Percentiles rank a stretch among this genome's conserved stretches.
These are phyloP conservation scores for Danaus chrysippus DNA, from an alignment of 2,888 invertebrate genomes.

Conservation along the genomic window DNA sequence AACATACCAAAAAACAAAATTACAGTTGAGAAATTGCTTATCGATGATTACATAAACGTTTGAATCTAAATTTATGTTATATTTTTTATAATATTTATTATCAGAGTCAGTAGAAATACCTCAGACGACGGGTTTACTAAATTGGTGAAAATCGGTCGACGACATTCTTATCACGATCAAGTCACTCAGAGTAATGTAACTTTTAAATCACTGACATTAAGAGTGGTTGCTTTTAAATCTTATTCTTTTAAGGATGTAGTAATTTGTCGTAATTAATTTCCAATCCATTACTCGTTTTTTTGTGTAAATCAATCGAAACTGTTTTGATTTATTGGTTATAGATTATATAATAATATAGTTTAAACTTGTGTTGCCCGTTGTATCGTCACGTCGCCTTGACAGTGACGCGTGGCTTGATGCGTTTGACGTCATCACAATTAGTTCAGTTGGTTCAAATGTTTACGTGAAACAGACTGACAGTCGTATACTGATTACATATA, in stretches of 20 bases:
- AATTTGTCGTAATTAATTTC: constrained; percentile 16
- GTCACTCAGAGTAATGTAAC: background rate
- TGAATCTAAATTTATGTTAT: background rate
- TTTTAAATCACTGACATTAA: background rate
- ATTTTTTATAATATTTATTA: background rate
- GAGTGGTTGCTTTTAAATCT: background rate
- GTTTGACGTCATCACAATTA: background rate
- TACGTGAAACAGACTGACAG: constrained; percentile 3
- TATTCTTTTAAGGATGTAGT: constrained; percentile 6
- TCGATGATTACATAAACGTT: background rate
- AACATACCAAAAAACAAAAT: background rate
- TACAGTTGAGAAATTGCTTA: background rate
- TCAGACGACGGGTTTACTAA: background rate
- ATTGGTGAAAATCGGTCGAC: constrained; percentile 2
- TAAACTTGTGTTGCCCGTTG: background rate
- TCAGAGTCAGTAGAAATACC: background rate
- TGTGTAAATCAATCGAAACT: background rate
- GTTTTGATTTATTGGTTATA: background rate
- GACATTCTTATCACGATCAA: background rate
- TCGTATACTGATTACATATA: background rate
- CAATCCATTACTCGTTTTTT: constrained; percentile 7
- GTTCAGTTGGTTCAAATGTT: background rate
- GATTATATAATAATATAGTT: background rate
- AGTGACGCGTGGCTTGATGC: background rate
- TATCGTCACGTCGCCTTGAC: constrained; percentile 1